phyloP scores from a whole-genome alignment of 2,888 invertebrate genomes.

The Polyploca ridens region DNA sequence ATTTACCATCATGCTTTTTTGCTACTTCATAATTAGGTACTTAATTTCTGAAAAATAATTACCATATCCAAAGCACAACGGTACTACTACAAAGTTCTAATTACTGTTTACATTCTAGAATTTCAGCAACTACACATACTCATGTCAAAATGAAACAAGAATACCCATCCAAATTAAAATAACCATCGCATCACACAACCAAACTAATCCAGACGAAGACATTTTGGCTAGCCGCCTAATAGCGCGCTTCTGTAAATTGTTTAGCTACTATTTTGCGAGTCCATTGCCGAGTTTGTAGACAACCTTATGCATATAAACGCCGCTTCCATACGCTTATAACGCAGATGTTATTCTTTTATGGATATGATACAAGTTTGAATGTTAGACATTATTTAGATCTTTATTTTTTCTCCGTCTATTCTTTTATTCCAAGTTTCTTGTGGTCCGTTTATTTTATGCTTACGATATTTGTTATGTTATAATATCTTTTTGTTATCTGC shows the following conservation, averaged over 20 bases:
- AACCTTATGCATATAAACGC: constrained; percentile 20
- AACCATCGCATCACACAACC: constrained; percentile 20
- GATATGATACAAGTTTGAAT: constrained; percentile 8
- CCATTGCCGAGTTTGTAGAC: constrained; percentile 21
- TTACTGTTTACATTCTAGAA: not conserved
- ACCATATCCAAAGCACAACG: not conserved
- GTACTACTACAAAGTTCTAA: not conserved
- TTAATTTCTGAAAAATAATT: not conserved
- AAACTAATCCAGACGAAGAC: constrained; percentile 50
- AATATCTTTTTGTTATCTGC: not conserved
- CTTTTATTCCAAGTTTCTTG: not conserved
- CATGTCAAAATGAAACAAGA: not conserved
- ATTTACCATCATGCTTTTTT: too few species aligned
- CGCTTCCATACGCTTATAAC: not conserved
- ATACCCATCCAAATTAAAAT: constrained; percentile 10
- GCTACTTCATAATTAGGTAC: too few species aligned
- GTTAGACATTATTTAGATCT: not conserved
- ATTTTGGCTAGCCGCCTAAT: constrained; percentile 66
- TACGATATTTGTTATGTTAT: not conserved
- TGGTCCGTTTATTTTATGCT: not conserved
- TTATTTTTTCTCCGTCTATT: not conserved
- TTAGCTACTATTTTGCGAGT: constrained; percentile 29
- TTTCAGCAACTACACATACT: not conserved
- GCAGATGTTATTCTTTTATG: constrained; percentile 10
- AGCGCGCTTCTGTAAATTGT: constrained; percentile 47